Base-by-base conservation (phyloP, 2,797 vertebrate genomes). In the Spinibarbus caldwelli region DNA sequence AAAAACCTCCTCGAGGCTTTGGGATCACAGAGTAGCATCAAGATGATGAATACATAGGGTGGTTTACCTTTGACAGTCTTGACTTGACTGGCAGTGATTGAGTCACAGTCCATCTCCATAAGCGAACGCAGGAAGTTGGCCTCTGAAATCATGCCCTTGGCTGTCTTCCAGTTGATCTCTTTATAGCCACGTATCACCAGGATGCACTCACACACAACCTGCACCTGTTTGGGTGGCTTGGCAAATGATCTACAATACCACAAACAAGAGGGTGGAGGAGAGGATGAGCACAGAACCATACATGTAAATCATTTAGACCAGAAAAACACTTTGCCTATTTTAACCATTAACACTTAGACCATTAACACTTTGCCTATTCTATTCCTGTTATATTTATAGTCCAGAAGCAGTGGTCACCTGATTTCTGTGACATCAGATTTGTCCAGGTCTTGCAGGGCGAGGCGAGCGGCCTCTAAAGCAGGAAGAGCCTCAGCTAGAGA, bases 141-240 rank as follows among this genome's bases (percentile, higher is more conserved):
- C 90, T 99, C 98, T 0, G 98, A 98, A 97, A 99, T 99, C 98
- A 99, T 99, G 29, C 95, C 96, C 84, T 96, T 99, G 89, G 97
- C 98, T 0, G 95, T 90, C 88, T 97, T 97, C 98, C 98, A 99
- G 91, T 87, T 98, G 86, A 99, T 94, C 86, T 99, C 98, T 83
- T 96, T 98, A 92, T 97, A 93, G n/a, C 97, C 96, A 31, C 97
- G 96, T 87, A 99, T 95, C 78, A 99, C 97, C 49, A 99, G 95
- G 88, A 99, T 97, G 84, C 98, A 99, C 87, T 99, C 98, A 21
- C 98, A 98, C 54, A 99, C 96, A 2, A 93, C 93, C 91, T 99
- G 98, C 85, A 99, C 98, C 91, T 97, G 97, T 90, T 95, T 97
- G 0, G 98, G 98, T 1, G 98, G 98, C 86, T 98, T 99, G 2